Base-by-base conservation (phyloP, 2,797 vertebrate species). In the Florisuga fusca region DNA sequence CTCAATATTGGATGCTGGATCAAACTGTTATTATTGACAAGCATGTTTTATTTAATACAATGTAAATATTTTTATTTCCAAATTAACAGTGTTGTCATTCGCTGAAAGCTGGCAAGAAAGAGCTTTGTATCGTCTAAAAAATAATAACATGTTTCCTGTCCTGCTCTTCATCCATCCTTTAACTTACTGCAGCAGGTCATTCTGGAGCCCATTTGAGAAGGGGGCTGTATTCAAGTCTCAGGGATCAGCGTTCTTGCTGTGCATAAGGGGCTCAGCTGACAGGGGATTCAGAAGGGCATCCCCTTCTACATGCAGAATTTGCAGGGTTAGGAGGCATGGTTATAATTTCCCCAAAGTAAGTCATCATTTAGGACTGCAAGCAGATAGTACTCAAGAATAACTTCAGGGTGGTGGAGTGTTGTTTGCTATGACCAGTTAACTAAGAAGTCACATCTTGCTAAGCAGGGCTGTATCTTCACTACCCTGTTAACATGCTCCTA, bases 91-190 rank as follows among this genome's bases (percentile, higher is more conserved):
- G 2, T 74, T 86, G 41, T 79, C 33, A 48, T 33, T 73, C 84
- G 88, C 69, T 66, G 80, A 93, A 50, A 84, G 34, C 34, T 87
- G 53, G 29, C 84, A 23, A 77, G 57, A 84, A 77, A 66, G n/a
- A 62, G 34, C 62, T 75, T 75, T 75, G 16, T 2, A 5, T 34
- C 59, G 63, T 61, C 62, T 58, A 45, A 77, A 54, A 74, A 81
- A 29, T 54, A 89, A 73, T 6, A 36, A 26, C 76, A 81, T 17
- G 34, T 46, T 93, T 84, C 25, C 77, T 26, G 16, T 61, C 64
- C 26, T 80, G 11, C 36, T 84, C 43, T 81, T 84, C 45, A 78
- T 45, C 43, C 38, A 58, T 31, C 63, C 36, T 74, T 77, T 4
- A 3, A 27, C 36, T 77, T 74, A 55, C 29, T 72, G 38, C 12